Percentiles rank a stretch among this genome's conserved stretches.
Evolutionary conservation across 1,140 invertebrate genomes (phyloP).

Genomic region (Dendrolimus kikuchii): DNA sequence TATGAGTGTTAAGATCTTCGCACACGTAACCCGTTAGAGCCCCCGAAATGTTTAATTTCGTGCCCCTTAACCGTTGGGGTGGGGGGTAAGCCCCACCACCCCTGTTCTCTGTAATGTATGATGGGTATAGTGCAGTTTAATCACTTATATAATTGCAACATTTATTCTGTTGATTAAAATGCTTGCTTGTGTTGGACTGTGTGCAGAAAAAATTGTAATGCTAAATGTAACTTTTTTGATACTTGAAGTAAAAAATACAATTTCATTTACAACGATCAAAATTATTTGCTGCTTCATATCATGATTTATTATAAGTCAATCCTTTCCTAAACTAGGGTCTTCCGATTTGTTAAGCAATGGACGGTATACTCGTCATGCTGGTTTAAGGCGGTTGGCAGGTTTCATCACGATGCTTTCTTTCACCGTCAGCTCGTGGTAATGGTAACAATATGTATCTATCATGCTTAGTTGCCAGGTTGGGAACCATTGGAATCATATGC

Average conservation of each 20-base stretch:
- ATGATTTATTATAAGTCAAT: too few relatives aligned
- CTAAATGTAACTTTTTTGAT: neutral
- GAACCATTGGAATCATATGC: too few relatives aligned
- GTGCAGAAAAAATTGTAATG: conserved; percentile 15
- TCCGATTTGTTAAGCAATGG: too few relatives aligned
- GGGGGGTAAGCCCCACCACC: conserved; percentile 19
- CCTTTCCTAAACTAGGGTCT: too few relatives aligned
- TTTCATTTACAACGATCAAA: neutral
- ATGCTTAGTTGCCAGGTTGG: conserved; percentile 2
- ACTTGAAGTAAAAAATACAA: neutral
- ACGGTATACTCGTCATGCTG: too few relatives aligned
- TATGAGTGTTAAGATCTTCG: conserved; percentile 31
- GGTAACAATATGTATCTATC: neutral
- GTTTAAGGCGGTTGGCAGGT: too few relatives aligned
- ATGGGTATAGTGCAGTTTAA: conserved; percentile 64
- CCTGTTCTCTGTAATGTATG: conserved; percentile 48
- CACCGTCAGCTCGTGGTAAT: too few relatives aligned
- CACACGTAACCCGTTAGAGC: conserved; percentile 43
- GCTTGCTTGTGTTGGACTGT: conserved; percentile 42
- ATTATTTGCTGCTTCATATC: neutral
- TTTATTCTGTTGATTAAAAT: conserved; percentile 70
- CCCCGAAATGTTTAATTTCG: conserved; percentile 65
- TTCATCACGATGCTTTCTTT: too few relatives aligned
- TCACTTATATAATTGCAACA: conserved; percentile 68
- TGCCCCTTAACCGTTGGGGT: conserved; percentile 25